Evolutionary conservation across 2,797 vertebrate species (phyloP).

Genomic region (Mionectes olivaceus): DNA sequence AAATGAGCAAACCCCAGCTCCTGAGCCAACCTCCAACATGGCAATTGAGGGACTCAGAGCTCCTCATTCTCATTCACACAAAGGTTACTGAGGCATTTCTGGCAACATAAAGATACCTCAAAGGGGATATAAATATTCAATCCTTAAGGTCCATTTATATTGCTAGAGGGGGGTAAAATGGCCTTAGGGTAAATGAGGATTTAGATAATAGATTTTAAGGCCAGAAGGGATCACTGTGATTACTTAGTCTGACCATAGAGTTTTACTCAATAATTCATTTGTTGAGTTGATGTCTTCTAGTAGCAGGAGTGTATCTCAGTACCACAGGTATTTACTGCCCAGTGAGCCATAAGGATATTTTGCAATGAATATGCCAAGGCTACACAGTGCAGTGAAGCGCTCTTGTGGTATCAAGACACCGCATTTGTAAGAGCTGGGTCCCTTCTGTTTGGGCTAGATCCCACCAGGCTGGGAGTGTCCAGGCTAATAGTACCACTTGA

Average conservation of each 20-base stretch:
- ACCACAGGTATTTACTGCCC: neutral
- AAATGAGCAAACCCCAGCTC: neutral
- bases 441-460: neutral
- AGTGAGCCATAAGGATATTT: neutral
- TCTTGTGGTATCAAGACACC: neutral
- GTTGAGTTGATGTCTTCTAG: neutral
- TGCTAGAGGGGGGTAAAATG: neutral
- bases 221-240: constrained; percentile 22
- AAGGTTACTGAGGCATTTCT: constrained; percentile 20
- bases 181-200: constrained; percentile 34
- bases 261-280: constrained; percentile 42
- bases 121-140: constrained; percentile 36
- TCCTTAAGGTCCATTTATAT: constrained; percentile 16
- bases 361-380: neutral
- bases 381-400: neutral
- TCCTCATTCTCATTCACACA: neutral
- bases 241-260: neutral
- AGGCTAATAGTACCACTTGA: neutral
- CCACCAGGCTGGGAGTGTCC: neutral
- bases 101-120: neutral
- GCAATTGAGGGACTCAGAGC: neutral
- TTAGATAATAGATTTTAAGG: constrained; percentile 37
- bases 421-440: neutral
- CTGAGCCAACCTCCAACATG: neutral
- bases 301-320: neutral